Percentiles rank a stretch among this genome's conserved stretches.
These are phyloP conservation scores for Drosophila robusta DNA, from an alignment of 2,888 invertebrate species.

Conservation along the genomic window DNA sequence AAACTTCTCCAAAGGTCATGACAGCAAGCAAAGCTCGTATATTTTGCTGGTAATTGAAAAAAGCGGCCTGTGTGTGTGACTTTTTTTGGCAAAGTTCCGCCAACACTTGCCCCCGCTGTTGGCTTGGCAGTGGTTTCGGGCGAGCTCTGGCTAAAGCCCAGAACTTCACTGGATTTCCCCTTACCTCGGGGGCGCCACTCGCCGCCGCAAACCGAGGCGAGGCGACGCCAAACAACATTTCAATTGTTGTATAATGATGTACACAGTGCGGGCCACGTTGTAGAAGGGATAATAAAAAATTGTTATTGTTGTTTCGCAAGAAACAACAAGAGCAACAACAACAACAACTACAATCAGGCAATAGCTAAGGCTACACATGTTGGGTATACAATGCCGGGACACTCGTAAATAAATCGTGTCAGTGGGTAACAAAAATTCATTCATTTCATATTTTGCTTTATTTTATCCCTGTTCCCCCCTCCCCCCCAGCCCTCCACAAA, in stretches of 20 bases:
- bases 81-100: slow-evolving; percentile 42
- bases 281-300: slow-evolving; percentile 79
- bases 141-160: slow-evolving; percentile 61
- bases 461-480: slow-evolving; percentile 39
- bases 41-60: slow-evolving; percentile 75
- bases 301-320: slow-evolving; percentile 64
- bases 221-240: slow-evolving; percentile 80
- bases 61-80: slow-evolving; percentile 51
- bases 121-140: slow-evolving; percentile 70
- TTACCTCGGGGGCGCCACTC: slow-evolving; percentile 54
- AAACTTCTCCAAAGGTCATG: slow-evolving; percentile 73
- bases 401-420: slow-evolving; percentile 80
- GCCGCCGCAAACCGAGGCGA: slow-evolving; percentile 50
- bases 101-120: slow-evolving; percentile 6
- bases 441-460: slow-evolving; percentile 79
- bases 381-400: slow-evolving; percentile 62
- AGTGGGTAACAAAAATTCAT: slow-evolving; percentile 81
- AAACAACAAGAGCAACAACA: slow-evolving; percentile 31
- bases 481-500: not conserved
- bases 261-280: slow-evolving; percentile 67
- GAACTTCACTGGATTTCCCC: slow-evolving; percentile 34
- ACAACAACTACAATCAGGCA: slow-evolving; percentile 35
- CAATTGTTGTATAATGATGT: slow-evolving; percentile 82
- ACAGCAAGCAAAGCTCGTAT: slow-evolving; percentile 70
- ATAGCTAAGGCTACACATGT: slow-evolving; percentile 58